Evolutionary conservation across 2,113 vertebrate species (phyloP).

Genomic region (Bombycilla garrulus): DNA sequence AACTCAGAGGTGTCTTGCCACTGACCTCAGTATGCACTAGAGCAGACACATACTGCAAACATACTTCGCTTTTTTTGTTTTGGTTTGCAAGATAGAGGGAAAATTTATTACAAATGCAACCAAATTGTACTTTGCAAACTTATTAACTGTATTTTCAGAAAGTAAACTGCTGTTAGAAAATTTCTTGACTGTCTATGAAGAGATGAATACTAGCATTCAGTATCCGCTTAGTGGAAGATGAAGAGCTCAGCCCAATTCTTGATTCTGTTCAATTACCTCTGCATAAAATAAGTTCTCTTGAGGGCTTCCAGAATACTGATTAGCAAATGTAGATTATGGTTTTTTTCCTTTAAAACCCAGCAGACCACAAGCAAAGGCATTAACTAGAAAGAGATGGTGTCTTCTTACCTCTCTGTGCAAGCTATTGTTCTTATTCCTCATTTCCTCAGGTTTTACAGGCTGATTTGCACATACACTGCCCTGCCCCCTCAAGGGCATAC

Average conservation of each 20-base stretch:
- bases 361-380: neutral
- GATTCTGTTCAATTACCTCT: neutral
- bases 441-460: neutral
- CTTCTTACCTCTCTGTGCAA: neutral
- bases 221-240: neutral
- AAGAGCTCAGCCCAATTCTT: neutral
- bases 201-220: neutral
- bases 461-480: neutral
- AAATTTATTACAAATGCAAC: neutral
- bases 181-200: neutral
- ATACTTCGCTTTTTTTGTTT: neutral
- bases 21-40: neutral
- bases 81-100: neutral
- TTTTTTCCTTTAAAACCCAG: neutral
- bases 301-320: neutral
- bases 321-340: neutral
- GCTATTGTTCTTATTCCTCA: neutral
- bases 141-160: neutral
- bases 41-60: neutral
- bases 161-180: neutral
- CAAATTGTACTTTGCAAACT: neutral
- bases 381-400: neutral
- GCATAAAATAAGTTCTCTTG: neutral
- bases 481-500: neutral
- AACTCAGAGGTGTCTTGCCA: neutral